Evolutionary conservation across 2,113 vertebrate species (phyloP).

Genomic region (Prunella fulvescens): DNA sequence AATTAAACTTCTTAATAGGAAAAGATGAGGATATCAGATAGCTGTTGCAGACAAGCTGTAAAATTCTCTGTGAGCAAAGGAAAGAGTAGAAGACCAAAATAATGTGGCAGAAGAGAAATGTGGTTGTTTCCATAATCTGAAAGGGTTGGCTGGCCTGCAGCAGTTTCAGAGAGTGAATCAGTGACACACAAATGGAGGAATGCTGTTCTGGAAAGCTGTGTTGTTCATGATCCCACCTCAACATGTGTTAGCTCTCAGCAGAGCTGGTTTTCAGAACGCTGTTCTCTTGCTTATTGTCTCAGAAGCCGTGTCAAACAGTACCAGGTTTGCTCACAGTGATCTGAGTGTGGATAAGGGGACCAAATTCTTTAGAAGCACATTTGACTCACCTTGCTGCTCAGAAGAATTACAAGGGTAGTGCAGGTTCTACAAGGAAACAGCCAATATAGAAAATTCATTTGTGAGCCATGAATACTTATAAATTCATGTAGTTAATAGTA

Average conservation of each 20-base stretch:
- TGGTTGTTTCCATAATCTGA: not conserved
- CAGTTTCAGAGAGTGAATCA: not conserved
- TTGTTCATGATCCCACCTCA: not conserved
- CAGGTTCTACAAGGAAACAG: not conserved
- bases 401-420: not conserved
- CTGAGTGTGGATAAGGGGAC: not conserved
- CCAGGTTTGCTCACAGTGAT: not conserved
- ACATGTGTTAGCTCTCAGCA: not conserved
- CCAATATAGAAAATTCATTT: not conserved
- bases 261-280: not conserved
- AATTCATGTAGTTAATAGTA: not conserved
- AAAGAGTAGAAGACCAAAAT: not conserved
- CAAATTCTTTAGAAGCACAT: not conserved
- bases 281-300: not conserved
- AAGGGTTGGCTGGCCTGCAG: not conserved
- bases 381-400: not conserved
- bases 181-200: not conserved
- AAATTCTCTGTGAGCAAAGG: not conserved
- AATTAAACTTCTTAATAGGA: not conserved
- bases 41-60: not conserved
- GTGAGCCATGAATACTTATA: not conserved
- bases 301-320: not conserved
- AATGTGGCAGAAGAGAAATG: not conserved
- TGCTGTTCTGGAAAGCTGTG: not conserved
- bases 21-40: not conserved